Base-by-base conservation (phyloP, 2,888 invertebrate species). In the Leptinotarsa peninsularis region DNA sequence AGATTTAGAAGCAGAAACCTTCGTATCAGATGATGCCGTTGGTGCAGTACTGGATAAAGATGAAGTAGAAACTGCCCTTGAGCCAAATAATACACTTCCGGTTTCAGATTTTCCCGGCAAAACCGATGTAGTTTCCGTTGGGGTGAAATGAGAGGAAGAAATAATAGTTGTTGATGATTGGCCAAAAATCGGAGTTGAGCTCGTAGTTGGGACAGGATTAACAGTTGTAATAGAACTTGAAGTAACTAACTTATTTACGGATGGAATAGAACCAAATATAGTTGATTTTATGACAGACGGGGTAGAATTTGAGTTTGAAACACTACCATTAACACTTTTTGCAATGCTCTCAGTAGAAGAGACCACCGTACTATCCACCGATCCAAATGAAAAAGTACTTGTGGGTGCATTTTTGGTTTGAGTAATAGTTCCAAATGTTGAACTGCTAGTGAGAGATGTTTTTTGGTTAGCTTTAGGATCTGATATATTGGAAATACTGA, bases 231-330 rank as follows among this genome's bases (percentile, higher is more conserved):
- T 5, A 7, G 67, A 23, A 67, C 23, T 79, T 76, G 50, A 82
- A 54, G 68, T 68, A 18, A 58, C 56, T 50, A 50, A 27, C 18
- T 74, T 49, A 56, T 63, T 66, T 18, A 14, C 14, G 17, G 49
- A 7, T 17, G 50, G 66, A 18, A 18, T 33, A 49, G 60, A 84
- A 23, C 86, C 86, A 73, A 89, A 89, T 73, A 89, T 79, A 14
- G 84, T 73, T 70, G 76, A 27, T 73, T 72, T 70, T n/a, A 76
- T 66, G 49, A 27, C 52, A 66, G 67, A 58, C 56, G 66, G 33
- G 66, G 23, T 43, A 27, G 54, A 13, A n/a, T 71, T 71, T 23
- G 67, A 49, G 23, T 49, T 71, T 14, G 75, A 67, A 50, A 58
- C 21, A 50, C 27, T 60, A 33, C 23, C 63, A 56, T 50, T 60